A percentile compares a stretch with the other conserved stretches of the same genome.
Conservation (phyloP, 1,140 invertebrate species). For the Drosophila tropicalis region DNA sequence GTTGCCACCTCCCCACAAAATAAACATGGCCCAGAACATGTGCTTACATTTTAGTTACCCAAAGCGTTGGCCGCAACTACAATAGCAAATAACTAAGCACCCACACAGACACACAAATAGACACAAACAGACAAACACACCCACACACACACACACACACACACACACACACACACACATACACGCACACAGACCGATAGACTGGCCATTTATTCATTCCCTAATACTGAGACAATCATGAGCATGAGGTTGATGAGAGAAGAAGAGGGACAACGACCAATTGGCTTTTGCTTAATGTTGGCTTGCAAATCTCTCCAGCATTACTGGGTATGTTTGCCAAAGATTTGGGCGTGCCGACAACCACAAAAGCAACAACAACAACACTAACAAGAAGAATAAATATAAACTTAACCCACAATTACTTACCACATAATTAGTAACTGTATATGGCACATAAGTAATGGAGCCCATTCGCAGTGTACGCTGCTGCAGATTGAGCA, state of each 20-base stretch:
- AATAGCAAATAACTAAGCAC: constrained; percentile 52
- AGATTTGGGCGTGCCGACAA: constrained; percentile 30
- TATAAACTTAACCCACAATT: constrained; percentile 82
- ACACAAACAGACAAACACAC: constrained; percentile 15
- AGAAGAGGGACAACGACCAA: constrained; percentile 46
- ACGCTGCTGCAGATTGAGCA: constrained; percentile 71
- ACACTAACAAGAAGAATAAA: constrained; percentile 66
- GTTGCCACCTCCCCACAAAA: not conserved
- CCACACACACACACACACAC: constrained; percentile 11
- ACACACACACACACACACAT: constrained; percentile 13
- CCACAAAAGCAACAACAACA: constrained; percentile 40
- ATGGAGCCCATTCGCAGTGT: constrained; percentile 68
- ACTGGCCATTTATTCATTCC: constrained; percentile 70
- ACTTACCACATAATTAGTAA: constrained; percentile 83
- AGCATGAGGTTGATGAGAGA: constrained; percentile 45
- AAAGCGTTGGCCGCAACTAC: constrained; percentile 55
- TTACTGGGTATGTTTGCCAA: constrained; percentile 48
- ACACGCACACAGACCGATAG: constrained; percentile 24
- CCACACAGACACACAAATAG: constrained; percentile 23
- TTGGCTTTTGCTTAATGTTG: constrained; percentile 75
- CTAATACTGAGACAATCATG: constrained; percentile 65
- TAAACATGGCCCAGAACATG: constrained; percentile 48
- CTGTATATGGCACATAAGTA: constrained; percentile 82
- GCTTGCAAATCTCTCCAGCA: constrained; percentile 73
- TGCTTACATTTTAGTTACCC: constrained; percentile 68